Percentiles rank a stretch among this genome's conserved stretches.
phyloP scores from a whole-genome alignment of 2,888 invertebrate genomes.

The Folsomia candida region DNA sequence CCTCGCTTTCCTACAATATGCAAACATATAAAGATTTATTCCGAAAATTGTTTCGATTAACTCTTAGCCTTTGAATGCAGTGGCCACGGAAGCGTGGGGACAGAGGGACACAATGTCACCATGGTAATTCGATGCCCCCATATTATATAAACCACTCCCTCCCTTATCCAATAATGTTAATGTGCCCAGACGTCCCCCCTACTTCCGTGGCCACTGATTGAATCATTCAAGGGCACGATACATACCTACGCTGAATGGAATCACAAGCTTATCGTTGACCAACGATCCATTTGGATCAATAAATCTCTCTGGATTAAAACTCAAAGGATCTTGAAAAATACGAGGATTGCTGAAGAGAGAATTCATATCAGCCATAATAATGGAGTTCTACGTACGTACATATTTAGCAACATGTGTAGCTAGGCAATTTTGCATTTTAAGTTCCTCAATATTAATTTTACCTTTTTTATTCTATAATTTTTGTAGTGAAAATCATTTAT shows the following conservation, averaged over 20 bases:
- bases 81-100: too few relatives aligned
- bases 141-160: too few relatives aligned
- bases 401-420: background rate
- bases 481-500: background rate
- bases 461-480: slow-evolving; percentile 2
- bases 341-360: background rate
- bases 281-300: background rate
- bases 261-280: background rate
- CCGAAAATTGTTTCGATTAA: too few relatives aligned
- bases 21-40: background rate
- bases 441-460: background rate
- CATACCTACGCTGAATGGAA: background rate
- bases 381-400: too few relatives aligned
- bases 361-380: background rate
- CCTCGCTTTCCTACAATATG: background rate
- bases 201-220: too few relatives aligned
- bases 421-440: too few relatives aligned
- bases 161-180: too few relatives aligned
- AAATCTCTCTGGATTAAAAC: slow-evolving; percentile 4
- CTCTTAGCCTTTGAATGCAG: too few relatives aligned
- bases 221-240: too few relatives aligned
- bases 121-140: too few relatives aligned
- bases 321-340: background rate
- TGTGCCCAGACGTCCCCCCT: too few relatives aligned
- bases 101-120: too few relatives aligned